Base-by-base conservation (phyloP, 1,140 invertebrate genomes). In the Magallana angulata region DNA sequence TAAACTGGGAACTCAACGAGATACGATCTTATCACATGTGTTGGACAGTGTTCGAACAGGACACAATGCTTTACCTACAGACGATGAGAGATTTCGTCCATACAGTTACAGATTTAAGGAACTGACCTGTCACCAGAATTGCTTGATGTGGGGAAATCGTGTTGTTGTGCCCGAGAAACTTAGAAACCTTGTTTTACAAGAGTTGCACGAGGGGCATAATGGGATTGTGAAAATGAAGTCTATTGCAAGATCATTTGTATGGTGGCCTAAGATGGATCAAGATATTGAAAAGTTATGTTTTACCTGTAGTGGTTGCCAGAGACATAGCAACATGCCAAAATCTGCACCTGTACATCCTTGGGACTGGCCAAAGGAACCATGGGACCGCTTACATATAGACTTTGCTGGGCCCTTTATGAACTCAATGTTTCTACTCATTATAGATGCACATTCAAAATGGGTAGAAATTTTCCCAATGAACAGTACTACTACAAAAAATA, bases 191-290 rank as follows among this genome's bases (percentile, higher is more conserved):
- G 30, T 90, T 14, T 56, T 89, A 7, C 71, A 85, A 7, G 83
- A 90, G 16, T n/a, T 91, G 8, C 89, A 91, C 62, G n/a, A 24
- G 4, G 82, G 71, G 3, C 88, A 90, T 48, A 18, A 56, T 16
- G 90, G 87, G 16, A 76, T 90, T 18, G 82, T 86, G 7, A 30
- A 58, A 56, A 88, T 84, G 87, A 90, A 91, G 68, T 30, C 7
- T 8, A 7, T 88, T 8, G 85, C 89, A 7, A 24, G 82, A 12
- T 86, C 71, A 36, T 88, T 87, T 18, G 64, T 92, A 80, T 91
- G 90, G 89, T 91, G 87, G 90, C 90, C 91, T 11, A 48, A 84
- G 0, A 76, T 91, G 18, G 91, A 91, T 64, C 7, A 68, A 16
- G 86, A 90, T 9, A 89, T 91, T 36, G 90, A 90, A 68, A 16